A percentile compares a stretch with the other conserved stretches of the same genome.
phyloP scores from a whole-genome alignment of 2,888 invertebrate genomes.

The Rapana venosa region DNA sequence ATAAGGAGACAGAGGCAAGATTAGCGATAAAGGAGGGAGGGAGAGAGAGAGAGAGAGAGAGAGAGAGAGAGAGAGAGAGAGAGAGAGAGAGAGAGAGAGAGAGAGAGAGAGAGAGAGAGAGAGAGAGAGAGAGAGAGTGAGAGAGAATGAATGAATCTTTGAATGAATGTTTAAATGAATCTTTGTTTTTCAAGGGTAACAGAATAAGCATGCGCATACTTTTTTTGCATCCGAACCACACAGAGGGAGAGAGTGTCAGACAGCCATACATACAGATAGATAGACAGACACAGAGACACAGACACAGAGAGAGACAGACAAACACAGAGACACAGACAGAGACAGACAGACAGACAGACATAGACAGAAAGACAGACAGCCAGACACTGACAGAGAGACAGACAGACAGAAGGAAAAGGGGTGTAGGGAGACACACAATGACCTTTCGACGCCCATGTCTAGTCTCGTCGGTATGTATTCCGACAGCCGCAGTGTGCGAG shows the following conservation, averaged over 20 bases:
- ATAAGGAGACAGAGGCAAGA: too few species aligned
- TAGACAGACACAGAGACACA: not conserved
- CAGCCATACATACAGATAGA: too few species aligned
- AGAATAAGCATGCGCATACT: too few species aligned
- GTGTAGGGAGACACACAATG: too few species aligned
- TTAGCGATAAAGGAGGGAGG: too few species aligned
- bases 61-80: not conserved
- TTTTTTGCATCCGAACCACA: too few species aligned
- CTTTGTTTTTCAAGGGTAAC: too few species aligned
- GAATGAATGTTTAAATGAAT: too few species aligned
- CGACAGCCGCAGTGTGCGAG: too few species aligned
- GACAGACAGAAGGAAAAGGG: not conserved
- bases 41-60: not conserved
- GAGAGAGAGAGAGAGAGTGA: not conserved
- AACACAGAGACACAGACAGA: not conserved
- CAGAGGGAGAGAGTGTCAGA: not conserved
- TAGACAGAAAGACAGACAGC: not conserved
- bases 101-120: not conserved
- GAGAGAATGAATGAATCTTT: too few species aligned
- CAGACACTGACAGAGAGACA: slow-evolving; percentile 19
- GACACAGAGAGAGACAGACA: not conserved
- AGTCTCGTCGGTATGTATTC: too few species aligned
- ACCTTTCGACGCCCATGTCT: too few species aligned
- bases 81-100: not conserved
- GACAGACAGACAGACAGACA: slow-evolving; percentile 14